Conservation (phyloP, 1,140 invertebrate genomes). For the Eciton burchellii region DNA sequence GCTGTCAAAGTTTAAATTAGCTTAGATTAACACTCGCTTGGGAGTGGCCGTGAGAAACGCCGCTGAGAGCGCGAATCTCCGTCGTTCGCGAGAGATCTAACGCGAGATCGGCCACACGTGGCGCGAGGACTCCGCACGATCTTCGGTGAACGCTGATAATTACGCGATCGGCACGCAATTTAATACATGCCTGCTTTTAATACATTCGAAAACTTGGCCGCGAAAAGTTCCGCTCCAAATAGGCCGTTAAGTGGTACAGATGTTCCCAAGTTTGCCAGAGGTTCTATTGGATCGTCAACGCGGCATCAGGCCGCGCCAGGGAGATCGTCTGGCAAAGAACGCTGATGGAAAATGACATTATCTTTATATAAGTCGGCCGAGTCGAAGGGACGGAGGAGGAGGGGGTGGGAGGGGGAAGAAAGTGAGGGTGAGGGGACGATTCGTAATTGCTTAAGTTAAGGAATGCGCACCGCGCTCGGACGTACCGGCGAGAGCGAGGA, state of each 20-base stretch:
- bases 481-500: constrained; percentile 73
- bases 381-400: constrained; percentile 31
- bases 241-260: constrained; percentile 37
- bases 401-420: constrained; percentile 39
- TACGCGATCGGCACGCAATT: background rate
- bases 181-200: background rate
- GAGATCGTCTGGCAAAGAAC: constrained; percentile 65
- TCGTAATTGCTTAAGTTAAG: constrained; percentile 82
- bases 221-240: constrained; percentile 15
- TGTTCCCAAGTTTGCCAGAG: constrained; percentile 9
- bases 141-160: background rate
- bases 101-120: background rate
- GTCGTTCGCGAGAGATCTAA: background rate
- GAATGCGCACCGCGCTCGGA: constrained; percentile 74
- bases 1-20: constrained; percentile 46
- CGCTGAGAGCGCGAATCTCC: background rate
- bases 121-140: background rate
- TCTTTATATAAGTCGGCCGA: constrained; percentile 77
- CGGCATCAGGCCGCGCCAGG: constrained; percentile 20
- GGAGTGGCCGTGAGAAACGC: background rate
- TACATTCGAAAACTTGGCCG: background rate
- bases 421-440: constrained; percentile 74
- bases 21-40: constrained; percentile 20
- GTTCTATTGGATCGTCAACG: constrained; percentile 46
- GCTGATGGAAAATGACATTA: constrained; percentile 78